These are phyloP conservation scores for Pseudorectes ferrugineus DNA, from an alignment of 2,113 vertebrate species.

Conservation along the genomic window DNA sequence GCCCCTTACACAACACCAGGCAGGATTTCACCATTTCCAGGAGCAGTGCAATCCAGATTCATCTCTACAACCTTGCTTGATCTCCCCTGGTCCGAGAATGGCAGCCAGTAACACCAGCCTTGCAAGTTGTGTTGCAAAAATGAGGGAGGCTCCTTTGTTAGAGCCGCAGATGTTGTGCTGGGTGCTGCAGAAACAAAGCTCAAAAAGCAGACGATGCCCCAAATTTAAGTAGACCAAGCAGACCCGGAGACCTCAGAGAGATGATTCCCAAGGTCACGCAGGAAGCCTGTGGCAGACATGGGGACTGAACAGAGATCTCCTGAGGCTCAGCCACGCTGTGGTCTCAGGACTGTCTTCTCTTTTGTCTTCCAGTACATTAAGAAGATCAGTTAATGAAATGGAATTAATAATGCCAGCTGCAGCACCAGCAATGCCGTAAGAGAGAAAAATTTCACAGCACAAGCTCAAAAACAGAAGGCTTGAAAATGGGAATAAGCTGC, in stretches of 20 bases:
- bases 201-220: conserved; percentile 5
- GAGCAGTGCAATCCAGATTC: background rate
- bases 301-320: background rate
- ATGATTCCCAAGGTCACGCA: background rate
- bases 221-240: conserved; percentile 29
- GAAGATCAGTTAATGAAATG: conserved; percentile 44
- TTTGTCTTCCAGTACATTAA: conserved; percentile 45
- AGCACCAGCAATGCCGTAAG: conserved; percentile 18
- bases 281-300: background rate
- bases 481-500: background rate
- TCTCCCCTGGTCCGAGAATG: background rate
- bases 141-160: background rate
- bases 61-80: background rate
- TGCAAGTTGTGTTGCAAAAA: background rate
- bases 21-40: background rate
- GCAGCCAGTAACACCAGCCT: background rate
- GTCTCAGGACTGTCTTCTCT: background rate
- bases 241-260: background rate
- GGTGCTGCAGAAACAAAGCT: background rate
- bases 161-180: background rate
- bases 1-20: background rate
- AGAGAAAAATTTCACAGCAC: background rate
- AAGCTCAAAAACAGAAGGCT: background rate
- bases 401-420: conserved; percentile 52
- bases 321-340: background rate